A percentile compares a stretch with the other conserved stretches of the same genome.
These are phyloP conservation scores for Eupleurogrammus muticus DNA, from an alignment of 2,797 vertebrate genomes.

Conservation along the genomic window DNA sequence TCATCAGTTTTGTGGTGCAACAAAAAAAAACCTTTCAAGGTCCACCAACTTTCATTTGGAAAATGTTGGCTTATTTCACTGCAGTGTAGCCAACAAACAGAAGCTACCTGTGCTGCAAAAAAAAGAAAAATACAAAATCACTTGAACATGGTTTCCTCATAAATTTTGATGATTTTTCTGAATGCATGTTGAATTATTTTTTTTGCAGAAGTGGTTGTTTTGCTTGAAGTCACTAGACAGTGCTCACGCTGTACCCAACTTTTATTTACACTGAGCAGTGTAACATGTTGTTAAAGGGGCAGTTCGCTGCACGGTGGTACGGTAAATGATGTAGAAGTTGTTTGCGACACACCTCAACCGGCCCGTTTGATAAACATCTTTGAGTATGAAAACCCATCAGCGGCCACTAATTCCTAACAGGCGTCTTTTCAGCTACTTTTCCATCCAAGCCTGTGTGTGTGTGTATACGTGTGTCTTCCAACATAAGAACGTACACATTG, in stretches of 20 bases:
- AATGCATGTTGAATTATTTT: not conserved
- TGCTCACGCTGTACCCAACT: not conserved
- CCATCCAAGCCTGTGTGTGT: constrained; percentile 45
- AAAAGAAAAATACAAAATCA: not conserved
- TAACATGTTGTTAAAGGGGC: not conserved
- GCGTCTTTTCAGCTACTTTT: constrained; percentile 67
- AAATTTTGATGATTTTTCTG: not conserved
- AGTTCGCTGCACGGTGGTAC: not conserved
- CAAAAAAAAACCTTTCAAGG: constrained; percentile 17
- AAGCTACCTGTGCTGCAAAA: constrained; percentile 10
- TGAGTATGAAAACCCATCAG: constrained; percentile 25
- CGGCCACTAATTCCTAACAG: constrained; percentile 54
- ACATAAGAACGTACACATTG: constrained; percentile 62
- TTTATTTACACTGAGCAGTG: not conserved
- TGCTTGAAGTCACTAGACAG: not conserved
- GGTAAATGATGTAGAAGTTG: constrained; percentile 21
- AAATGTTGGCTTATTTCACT: constrained; percentile 10
- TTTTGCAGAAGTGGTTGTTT: not conserved
- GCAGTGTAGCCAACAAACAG: not conserved
- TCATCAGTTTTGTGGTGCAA: constrained; percentile 29
- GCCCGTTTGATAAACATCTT: constrained; percentile 33
- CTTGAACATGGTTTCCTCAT: not conserved
- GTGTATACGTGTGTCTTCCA: constrained; percentile 36
- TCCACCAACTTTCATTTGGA: constrained; percentile 34
- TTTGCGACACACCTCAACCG: constrained; percentile 21